Evolutionary conservation across 2,888 invertebrate species (phyloP).

Genomic region (Chirona hameri): DNA sequence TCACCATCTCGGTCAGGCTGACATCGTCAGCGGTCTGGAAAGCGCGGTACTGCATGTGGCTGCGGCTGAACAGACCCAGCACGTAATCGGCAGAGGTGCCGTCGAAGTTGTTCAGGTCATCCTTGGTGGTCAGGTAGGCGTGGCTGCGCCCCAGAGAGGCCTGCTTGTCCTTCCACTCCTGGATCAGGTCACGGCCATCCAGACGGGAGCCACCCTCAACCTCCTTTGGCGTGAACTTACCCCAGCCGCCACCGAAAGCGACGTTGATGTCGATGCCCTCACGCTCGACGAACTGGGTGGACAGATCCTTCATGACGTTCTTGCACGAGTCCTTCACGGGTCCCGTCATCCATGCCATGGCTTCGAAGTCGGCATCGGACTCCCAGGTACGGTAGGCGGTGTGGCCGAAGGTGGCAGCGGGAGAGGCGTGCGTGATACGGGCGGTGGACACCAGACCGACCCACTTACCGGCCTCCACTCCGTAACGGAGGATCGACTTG

Average conservation of each 20-base stretch:
- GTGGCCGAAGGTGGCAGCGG: slow-evolving; percentile 8
- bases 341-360: background rate
- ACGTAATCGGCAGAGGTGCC: background rate
- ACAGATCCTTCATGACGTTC: background rate
- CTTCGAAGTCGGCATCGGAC: background rate
- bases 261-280: background rate
- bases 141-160: background rate
- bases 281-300: slow-evolving; percentile 8
- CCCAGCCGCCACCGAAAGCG: slow-evolving; percentile 6
- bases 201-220: slow-evolving; percentile 9
- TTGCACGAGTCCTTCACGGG: slow-evolving; percentile 22
- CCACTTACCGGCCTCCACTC: slow-evolving; percentile 25
- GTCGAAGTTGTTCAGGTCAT: background rate
- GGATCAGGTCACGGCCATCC: slow-evolving; percentile 25
- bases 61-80: background rate
- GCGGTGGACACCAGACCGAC: slow-evolving; percentile 7
- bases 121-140: slow-evolving; percentile 22
- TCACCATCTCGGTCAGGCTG: slow-evolving; percentile 6
- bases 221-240: background rate
- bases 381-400: slow-evolving; percentile 14
- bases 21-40: slow-evolving; percentile 6
- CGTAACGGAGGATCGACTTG: slow-evolving; percentile 27
- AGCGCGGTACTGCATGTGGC: slow-evolving; percentile 5
- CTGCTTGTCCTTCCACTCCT: slow-evolving; percentile 27
- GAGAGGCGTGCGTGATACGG: slow-evolving; percentile 22